Evolutionary conservation across 2,888 invertebrate species (phyloP).

Genomic region (Dryadula phaetusa): DNA sequence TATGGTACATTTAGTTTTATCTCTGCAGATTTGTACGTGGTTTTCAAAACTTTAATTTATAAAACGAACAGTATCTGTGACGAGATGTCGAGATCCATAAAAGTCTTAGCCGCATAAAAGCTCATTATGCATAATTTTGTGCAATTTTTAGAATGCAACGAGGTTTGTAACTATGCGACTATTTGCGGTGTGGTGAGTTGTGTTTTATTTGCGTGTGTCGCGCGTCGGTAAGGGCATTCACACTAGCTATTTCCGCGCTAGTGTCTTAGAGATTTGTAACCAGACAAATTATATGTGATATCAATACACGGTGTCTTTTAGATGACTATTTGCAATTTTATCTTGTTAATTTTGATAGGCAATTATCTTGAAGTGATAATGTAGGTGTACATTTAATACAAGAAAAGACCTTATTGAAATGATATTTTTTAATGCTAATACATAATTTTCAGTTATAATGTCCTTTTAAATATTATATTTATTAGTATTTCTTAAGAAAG

Average conservation of each 20-base stretch:
- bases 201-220: slow-evolving; percentile 78
- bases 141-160: slow-evolving; percentile 61
- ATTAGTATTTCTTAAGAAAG: slow-evolving; percentile 20
- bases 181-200: slow-evolving; percentile 58
- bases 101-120: slow-evolving; percentile 21
- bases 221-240: slow-evolving; percentile 77
- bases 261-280: slow-evolving; percentile 39
- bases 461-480: not conserved
- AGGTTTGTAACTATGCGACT: slow-evolving; percentile 58
- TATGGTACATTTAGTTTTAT: slow-evolving; percentile 8
- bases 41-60: slow-evolving; percentile 4
- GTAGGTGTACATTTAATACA: no score
- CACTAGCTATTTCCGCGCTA: slow-evolving; percentile 54
- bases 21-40: not conserved
- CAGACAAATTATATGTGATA: slow-evolving; percentile 58
- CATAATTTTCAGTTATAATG: not conserved
- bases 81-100: slow-evolving; percentile 4
- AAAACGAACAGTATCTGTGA: slow-evolving; percentile 16
- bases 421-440: not conserved
- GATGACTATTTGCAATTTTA: not conserved
- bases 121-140: slow-evolving; percentile 33
- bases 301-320: slow-evolving; percentile 47
- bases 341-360: not conserved
- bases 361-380: not conserved
- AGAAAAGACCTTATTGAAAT: not conserved